Evolutionary conservation across 1,140 invertebrate species (phyloP).

Genomic region (Solenopsis fugax): DNA sequence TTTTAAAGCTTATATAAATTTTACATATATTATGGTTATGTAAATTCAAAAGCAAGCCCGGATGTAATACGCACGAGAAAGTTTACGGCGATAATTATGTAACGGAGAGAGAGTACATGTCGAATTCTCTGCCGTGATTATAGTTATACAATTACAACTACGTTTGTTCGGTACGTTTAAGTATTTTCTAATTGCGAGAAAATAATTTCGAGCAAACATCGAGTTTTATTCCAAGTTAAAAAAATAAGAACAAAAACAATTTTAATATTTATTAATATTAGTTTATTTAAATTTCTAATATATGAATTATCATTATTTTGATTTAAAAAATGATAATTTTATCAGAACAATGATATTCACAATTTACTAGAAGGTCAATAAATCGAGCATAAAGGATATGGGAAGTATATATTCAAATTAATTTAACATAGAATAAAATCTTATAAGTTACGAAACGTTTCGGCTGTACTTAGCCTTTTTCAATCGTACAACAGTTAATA

Average conservation of each 20-base stretch:
- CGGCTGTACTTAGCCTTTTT: no score
- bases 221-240: constrained; percentile 2
- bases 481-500: no score
- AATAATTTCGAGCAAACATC: not conserved
- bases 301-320: no score
- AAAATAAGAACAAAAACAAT: not conserved
- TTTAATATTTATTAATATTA: no score
- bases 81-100: constrained; percentile 80
- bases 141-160: not conserved
- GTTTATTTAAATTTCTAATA: no score
- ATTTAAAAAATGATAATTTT: no score
- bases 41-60: constrained; percentile 52
- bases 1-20: not conserved
- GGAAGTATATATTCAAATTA: no score
- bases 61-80: constrained; percentile 81
- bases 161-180: not conserved
- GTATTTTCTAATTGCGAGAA: constrained; percentile 1
- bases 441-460: no score
- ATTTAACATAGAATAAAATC: no score
- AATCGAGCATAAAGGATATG: no score
- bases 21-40: not conserved
- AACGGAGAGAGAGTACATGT: constrained; percentile 77
- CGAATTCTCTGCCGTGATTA: constrained; percentile 71
- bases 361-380: no score
- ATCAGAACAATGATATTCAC: no score